phyloP scores from a whole-genome alignment of 2,113 vertebrate species.

The Mastomys natalensis region DNA sequence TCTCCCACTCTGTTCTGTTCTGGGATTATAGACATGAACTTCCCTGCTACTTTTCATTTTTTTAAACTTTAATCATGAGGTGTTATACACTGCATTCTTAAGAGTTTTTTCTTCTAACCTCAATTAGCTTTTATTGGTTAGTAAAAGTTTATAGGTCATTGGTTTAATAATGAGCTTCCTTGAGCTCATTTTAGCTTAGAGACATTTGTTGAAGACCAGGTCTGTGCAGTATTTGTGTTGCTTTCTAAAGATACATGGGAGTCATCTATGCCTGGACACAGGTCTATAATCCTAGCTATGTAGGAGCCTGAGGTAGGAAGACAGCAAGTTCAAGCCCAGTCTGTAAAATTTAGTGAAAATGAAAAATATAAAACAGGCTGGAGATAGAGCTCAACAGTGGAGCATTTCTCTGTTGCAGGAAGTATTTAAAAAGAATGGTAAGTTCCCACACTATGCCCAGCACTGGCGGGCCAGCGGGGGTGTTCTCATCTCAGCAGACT shows the following conservation, averaged over 20 bases:
- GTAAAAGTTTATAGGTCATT: constrained; percentile 32
- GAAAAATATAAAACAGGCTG: not conserved
- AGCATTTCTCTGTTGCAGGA: too few species aligned
- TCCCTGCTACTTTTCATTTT: not conserved
- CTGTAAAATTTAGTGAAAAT: not conserved
- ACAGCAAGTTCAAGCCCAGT: not conserved
- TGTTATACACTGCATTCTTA: not conserved
- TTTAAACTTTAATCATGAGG: constrained; percentile 28
- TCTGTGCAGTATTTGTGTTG: not conserved
- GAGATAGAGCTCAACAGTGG: too few species aligned
- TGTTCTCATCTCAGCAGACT: too few species aligned
- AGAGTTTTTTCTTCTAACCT: not conserved
- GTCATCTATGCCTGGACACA: not conserved
- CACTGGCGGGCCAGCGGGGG: too few species aligned
- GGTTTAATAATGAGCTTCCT: not conserved
- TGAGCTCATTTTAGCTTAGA: not conserved
- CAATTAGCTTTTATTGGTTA: not conserved
- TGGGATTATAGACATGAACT: not conserved
- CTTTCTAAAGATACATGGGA: not conserved
- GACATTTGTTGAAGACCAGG: constrained; percentile 24
- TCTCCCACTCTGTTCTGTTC: not conserved
- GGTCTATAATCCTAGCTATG: not conserved
- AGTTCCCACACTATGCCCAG: too few species aligned
- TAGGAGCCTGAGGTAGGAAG: not conserved
- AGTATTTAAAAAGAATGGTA: too few species aligned